Percentiles rank a stretch among this genome's conserved stretches.
Conservation (phyloP, 2,797 vertebrate species). For the Channa striata region DNA sequence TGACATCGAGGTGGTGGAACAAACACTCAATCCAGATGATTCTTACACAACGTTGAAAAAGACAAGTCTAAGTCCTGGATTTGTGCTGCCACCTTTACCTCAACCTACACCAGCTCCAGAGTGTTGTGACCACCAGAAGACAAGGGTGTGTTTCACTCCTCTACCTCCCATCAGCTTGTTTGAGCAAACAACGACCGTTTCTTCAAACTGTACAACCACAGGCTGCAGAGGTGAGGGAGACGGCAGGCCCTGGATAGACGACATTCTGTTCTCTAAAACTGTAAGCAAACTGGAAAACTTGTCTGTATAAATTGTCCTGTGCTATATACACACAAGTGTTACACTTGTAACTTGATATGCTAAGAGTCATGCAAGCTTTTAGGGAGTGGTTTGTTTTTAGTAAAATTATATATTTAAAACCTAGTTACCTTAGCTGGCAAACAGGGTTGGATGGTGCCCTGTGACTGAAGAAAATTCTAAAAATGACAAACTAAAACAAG, state of each 20-base stretch:
- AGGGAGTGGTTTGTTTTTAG: background rate
- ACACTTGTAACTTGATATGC: background rate
- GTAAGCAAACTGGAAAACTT: conserved; percentile 42
- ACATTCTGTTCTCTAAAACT: conserved; percentile 42
- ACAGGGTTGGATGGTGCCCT: no score
- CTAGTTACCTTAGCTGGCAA: no score
- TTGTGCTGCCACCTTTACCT: conserved; percentile 43
- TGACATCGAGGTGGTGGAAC: conserved; percentile 7
- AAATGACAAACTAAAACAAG: no score
- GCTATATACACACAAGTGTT: no score
- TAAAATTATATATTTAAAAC: background rate
- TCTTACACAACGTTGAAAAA: background rate
- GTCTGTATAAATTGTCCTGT: background rate
- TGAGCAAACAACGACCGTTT: conserved; percentile 9
- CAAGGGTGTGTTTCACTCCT: background rate
- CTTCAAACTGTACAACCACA: background rate
- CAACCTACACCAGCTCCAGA: conserved; percentile 5
- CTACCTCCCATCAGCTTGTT: conserved; percentile 35
- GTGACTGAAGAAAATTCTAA: no score
- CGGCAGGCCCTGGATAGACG: conserved; percentile 32
- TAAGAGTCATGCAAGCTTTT: background rate
- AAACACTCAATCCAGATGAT: background rate
- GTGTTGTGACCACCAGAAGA: background rate
- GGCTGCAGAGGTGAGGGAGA: background rate
- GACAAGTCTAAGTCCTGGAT: background rate